These are phyloP conservation scores for Crotalus viridis DNA, from an alignment of 2,113 vertebrate genomes.

Conservation along the genomic window DNA sequence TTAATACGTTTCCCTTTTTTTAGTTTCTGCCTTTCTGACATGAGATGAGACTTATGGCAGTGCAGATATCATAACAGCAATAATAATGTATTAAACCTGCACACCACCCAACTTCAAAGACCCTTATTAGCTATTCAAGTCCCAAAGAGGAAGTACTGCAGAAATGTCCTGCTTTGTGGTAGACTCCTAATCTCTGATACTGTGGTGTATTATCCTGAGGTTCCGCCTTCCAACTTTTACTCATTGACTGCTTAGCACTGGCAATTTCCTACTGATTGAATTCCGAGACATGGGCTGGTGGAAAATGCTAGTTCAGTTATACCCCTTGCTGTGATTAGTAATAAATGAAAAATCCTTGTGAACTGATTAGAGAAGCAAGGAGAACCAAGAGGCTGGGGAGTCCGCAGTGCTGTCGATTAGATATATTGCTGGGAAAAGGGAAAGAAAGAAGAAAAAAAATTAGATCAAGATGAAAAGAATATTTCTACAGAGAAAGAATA, in stretches of 20 bases:
- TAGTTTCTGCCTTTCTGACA: not conserved
- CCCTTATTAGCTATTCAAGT: not conserved
- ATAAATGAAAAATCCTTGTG: constrained; percentile 51
- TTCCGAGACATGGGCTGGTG: not conserved
- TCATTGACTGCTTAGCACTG: not conserved
- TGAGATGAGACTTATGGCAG: not conserved
- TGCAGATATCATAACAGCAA: not conserved
- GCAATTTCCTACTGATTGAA: not conserved
- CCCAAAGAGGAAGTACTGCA: not conserved
- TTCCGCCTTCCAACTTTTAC: not conserved
- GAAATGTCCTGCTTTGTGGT: not conserved
- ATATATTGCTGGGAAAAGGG: not conserved
- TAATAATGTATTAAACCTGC: not conserved
- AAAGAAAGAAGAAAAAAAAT: not conserved
- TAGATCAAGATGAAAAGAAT: constrained; percentile 22
- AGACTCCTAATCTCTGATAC: not conserved
- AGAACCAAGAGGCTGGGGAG: not conserved
- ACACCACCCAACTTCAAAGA: not conserved
- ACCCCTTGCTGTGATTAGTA: constrained; percentile 11
- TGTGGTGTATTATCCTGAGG: not conserved
- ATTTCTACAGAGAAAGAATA: constrained; percentile 14
- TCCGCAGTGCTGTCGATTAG: constrained; percentile 9
- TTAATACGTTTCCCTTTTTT: not conserved
- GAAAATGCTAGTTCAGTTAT: constrained; percentile 27
- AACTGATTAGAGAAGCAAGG: constrained; percentile 36